Percentiles rank a stretch among this genome's conserved stretches.
phyloP scores from a whole-genome alignment of 2,797 vertebrate genomes.

The Muscicapa striata region DNA sequence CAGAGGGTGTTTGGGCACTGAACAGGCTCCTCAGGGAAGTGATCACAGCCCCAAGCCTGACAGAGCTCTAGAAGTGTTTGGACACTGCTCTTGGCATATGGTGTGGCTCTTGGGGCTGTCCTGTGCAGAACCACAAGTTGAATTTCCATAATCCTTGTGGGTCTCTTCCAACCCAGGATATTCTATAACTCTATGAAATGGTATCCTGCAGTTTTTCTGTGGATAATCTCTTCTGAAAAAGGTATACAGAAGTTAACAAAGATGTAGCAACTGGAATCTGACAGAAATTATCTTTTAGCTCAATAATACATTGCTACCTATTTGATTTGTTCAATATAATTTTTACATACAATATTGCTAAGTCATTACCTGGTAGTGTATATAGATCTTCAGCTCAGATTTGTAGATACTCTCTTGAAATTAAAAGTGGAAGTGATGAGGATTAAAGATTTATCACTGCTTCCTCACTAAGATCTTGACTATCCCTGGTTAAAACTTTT shows the following conservation, averaged over 20 bases:
- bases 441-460: not conserved
- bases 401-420: not conserved
- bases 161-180: not conserved
- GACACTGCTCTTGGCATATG: accelerated
- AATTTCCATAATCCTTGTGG: not conserved
- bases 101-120: not conserved
- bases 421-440: not conserved
- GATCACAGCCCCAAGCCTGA: not conserved
- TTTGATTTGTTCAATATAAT: not conserved
- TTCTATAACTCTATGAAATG: not conserved
- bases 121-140: not conserved
- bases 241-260: not conserved
- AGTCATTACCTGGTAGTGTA: not conserved
- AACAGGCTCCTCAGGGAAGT: not conserved
- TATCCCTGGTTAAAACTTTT: not conserved
- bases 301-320: not conserved
- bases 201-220: not conserved
- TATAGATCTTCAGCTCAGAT: not conserved
- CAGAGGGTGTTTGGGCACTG: not conserved
- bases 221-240: not conserved
- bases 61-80: not conserved
- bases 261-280: not conserved
- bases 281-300: not conserved
- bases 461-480: not conserved
- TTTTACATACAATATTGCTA: not conserved